phyloP scores from a whole-genome alignment of 2,797 vertebrate species.

The Oreortyx pictus region DNA sequence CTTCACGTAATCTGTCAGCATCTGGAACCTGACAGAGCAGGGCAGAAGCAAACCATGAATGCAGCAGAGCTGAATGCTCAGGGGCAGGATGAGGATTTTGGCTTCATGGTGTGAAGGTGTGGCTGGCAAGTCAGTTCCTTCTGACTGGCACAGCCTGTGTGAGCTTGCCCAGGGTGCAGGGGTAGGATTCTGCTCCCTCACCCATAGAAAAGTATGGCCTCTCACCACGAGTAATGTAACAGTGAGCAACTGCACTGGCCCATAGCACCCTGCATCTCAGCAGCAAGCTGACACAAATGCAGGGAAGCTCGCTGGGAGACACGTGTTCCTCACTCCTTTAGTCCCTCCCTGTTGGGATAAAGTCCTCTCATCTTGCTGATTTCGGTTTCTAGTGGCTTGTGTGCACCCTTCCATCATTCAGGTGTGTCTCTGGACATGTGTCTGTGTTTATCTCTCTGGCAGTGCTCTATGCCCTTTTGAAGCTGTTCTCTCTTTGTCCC shows the following conservation, averaged over 20 bases:
- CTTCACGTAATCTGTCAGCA: not conserved
- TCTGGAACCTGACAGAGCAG: not conserved
- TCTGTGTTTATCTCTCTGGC: not conserved
- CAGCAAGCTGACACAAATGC: not conserved
- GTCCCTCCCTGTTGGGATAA: not conserved
- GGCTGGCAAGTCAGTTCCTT: not conserved
- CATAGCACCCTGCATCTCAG: not conserved
- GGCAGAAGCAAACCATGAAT: fast-evolving
- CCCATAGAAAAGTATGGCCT: fast-evolving
- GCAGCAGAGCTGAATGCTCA: not conserved
- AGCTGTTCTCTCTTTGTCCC: not conserved
- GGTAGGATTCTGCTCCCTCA: not conserved
- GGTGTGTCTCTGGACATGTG: not conserved
- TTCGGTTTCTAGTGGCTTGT: not conserved
- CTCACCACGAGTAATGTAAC: not conserved
- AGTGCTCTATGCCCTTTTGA: not conserved
- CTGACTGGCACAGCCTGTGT: not conserved
- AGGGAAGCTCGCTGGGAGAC: fast-evolving
- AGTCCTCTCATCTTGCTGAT: not conserved
- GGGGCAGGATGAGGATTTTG: not conserved
- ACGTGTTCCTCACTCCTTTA: not conserved
- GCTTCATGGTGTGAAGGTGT: not conserved
- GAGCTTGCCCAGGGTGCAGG: not conserved
- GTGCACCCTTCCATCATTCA: not conserved
- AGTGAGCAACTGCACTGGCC: not conserved